A percentile compares a stretch with the other conserved stretches of the same genome.
phyloP scores from a whole-genome alignment of 2,113 vertebrate genomes.

The Lophius piscatorius region DNA sequence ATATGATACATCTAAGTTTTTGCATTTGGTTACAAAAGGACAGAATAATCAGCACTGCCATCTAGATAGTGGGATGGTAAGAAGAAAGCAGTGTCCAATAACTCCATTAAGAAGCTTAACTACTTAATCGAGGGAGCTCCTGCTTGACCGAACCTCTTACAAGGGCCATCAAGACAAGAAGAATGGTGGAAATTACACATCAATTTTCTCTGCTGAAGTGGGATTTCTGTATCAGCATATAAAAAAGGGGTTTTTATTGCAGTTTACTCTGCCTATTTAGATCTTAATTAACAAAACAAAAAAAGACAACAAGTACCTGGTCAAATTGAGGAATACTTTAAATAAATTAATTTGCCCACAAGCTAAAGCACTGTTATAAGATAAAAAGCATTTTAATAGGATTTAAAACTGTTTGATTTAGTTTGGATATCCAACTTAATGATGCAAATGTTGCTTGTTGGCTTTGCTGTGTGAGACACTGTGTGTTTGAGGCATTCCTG shows the following conservation, averaged over 20 bases:
- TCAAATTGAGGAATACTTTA: neutral
- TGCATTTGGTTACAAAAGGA: conserved; percentile 1
- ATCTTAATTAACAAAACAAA: too few species aligned
- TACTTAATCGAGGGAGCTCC: conserved; percentile 22
- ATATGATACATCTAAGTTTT: neutral
- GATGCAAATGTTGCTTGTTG: conserved; percentile 21
- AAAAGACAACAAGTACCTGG: neutral
- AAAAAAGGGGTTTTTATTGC: too few species aligned
- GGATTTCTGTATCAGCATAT: neutral
- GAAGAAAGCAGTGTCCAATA: conserved; percentile 30
- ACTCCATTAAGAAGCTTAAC: conserved; percentile 28
- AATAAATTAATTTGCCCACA: neutral
- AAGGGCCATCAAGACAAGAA: conserved; percentile 11
- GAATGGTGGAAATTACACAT: conserved; percentile 31
- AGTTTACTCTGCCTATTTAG: too few species aligned
- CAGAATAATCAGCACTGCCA: neutral
- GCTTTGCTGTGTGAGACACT: conserved; percentile 39
- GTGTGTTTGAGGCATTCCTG: conserved; percentile 70
- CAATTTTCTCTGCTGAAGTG: neutral
- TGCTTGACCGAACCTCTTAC: conserved; percentile 3
- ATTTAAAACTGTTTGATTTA: neutral
- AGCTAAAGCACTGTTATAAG: neutral
- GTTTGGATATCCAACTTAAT: conserved; percentile 11
- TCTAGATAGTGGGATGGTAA: neutral
- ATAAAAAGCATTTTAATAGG: neutral